Percentiles rank a stretch among this genome's conserved stretches.
Conservation (phyloP, 2,888 invertebrate species). For the Tubiluchus corallicola region DNA sequence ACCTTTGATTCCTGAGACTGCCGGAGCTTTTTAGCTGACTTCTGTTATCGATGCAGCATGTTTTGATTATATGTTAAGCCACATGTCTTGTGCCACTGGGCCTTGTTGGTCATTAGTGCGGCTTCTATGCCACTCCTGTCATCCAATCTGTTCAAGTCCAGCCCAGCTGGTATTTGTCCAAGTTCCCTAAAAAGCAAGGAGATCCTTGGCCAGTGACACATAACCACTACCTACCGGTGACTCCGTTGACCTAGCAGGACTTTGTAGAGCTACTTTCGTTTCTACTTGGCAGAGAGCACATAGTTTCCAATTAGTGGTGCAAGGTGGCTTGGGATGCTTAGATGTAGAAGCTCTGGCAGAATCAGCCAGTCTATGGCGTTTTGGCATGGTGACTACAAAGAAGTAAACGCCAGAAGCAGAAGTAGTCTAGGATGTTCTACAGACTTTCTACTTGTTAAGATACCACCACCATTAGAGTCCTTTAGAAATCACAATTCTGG, state of each 20-base stretch:
- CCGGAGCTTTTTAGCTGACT: no score
- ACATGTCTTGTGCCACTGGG: background rate
- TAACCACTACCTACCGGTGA: background rate
- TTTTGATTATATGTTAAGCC: background rate
- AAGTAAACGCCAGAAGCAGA: no score
- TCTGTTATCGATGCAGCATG: background rate
- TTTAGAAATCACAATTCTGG: no score
- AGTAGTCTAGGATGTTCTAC: constrained; percentile 3
- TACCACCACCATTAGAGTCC: no score
- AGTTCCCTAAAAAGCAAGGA: background rate
- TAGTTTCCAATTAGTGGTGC: background rate
- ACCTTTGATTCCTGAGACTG: no score
- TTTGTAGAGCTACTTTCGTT: background rate
- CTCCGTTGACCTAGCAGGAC: background rate
- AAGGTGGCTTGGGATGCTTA: background rate
- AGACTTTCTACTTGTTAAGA: no score
- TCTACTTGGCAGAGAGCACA: constrained; percentile 3
- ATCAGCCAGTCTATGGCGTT: background rate
- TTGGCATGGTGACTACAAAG: constrained; percentile 1
- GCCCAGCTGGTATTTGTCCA: background rate
- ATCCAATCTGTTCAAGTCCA: background rate
- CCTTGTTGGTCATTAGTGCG: background rate
- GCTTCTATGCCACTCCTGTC: constrained; percentile 1
- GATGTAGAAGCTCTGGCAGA: background rate
- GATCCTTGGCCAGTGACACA: background rate